Evolutionary conservation across 2,888 invertebrate species (phyloP).

Genomic region (Trissoscelio sp.): DNA sequence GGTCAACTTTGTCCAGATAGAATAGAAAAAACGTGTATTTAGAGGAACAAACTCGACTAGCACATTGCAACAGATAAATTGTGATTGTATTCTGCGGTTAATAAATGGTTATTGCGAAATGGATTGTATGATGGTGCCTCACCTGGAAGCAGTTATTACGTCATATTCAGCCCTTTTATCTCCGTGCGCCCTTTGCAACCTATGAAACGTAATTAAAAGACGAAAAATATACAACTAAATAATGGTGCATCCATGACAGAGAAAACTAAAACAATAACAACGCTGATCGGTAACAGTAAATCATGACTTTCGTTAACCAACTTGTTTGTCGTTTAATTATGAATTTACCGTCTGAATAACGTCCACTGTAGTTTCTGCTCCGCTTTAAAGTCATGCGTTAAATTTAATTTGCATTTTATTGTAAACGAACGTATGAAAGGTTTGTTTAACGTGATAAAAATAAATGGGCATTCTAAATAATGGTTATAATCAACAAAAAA

Average conservation of each 20-base stretch:
- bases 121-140: constrained; percentile 74
- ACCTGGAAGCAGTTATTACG: constrained; percentile 83
- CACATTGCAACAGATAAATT: constrained; percentile 9
- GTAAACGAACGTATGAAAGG: neutral
- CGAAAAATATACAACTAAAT: constrained; percentile 75
- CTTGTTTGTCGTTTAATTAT: constrained; percentile 9
- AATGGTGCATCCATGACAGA: constrained; percentile 35
- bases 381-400: neutral
- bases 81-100: constrained; percentile 29
- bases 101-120: constrained; percentile 38
- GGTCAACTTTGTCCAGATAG: no score
- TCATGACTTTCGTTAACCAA: constrained; percentile 1
- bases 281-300: neutral
- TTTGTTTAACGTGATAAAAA: neutral
- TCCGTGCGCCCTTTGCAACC: constrained; percentile 81
- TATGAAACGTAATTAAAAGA: constrained; percentile 81
- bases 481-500: no score
- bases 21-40: no score
- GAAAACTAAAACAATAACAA: neutral
- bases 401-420: constrained; percentile 3
- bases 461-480: no score
- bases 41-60: constrained; percentile 7
- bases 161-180: constrained; percentile 82
- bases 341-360: constrained; percentile 2
- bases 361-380: neutral